Percentiles rank a stretch among this genome's conserved stretches.
Evolutionary conservation across 2,113 vertebrate species (phyloP).

Genomic region (Tiliqua scincoides): DNA sequence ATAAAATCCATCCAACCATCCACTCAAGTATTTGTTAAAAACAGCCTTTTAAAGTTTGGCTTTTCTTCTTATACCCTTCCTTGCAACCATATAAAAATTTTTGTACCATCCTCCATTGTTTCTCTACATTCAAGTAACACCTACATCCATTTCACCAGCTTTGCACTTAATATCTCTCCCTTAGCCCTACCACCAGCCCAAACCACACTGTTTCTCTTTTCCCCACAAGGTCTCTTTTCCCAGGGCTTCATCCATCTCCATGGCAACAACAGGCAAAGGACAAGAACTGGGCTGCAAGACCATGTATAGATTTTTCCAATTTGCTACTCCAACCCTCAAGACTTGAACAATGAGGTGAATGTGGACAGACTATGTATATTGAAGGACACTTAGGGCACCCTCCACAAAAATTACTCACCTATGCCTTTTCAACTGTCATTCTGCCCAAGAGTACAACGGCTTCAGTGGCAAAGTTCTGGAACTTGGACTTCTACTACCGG

Average conservation of each 20-base stretch:
- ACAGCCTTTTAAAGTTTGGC: background rate
- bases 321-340: background rate
- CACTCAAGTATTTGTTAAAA: background rate
- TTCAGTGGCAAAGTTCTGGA: slow-evolving; percentile 14
- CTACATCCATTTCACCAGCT: accelerated
- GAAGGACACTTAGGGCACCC: background rate
- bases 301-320: background rate
- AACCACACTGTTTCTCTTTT: background rate
- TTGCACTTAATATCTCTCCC: background rate
- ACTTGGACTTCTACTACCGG: background rate
- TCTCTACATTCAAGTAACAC: accelerated
- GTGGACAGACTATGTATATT: too few relatives aligned
- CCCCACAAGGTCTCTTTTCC: background rate
- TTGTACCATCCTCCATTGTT: background rate
- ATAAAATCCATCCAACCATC: background rate
- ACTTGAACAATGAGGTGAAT: background rate
- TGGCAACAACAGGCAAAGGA: background rate
- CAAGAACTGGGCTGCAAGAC: background rate
- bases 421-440: slow-evolving; percentile 10
- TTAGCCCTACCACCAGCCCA: background rate
- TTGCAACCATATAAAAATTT: background rate
- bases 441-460: background rate
- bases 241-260: background rate
- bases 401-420: background rate
- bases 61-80: background rate